phyloP scores from a whole-genome alignment of 2,113 vertebrate species.

The Dermatemys mawii region DNA sequence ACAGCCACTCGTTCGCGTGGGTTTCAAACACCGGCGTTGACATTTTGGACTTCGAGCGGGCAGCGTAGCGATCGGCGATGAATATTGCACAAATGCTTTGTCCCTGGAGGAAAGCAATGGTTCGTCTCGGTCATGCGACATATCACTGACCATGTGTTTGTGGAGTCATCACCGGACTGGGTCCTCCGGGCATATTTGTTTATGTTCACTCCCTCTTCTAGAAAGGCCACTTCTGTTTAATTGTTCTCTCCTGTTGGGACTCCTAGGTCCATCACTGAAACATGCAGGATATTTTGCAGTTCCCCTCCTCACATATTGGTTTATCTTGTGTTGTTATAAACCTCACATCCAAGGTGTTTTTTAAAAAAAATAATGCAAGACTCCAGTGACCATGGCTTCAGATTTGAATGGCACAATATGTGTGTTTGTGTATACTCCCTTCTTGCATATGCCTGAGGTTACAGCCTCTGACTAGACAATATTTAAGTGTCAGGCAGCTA shows the following conservation, averaged over 20 bases:
- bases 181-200: neutral
- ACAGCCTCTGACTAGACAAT: neutral
- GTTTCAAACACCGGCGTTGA: neutral
- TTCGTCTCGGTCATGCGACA: neutral
- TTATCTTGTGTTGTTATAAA: neutral
- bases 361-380: neutral
- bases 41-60: neutral
- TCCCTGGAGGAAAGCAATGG: neutral
- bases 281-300: neutral
- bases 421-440: neutral
- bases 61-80: neutral
- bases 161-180: neutral
- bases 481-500: neutral
- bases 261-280: neutral
- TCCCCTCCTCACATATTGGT: neutral
- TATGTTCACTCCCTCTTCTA: neutral
- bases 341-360: neutral
- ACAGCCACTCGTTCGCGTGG: neutral
- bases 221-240: neutral
- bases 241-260: neutral
- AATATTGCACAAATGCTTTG: constrained; percentile 13
- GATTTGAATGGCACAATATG: no score
- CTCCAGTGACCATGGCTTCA: neutral
- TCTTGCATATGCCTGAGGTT: neutral
- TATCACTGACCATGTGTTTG: neutral